Base-by-base conservation (phyloP, 2,113 vertebrate species). In the Syngnathus scovelli region DNA sequence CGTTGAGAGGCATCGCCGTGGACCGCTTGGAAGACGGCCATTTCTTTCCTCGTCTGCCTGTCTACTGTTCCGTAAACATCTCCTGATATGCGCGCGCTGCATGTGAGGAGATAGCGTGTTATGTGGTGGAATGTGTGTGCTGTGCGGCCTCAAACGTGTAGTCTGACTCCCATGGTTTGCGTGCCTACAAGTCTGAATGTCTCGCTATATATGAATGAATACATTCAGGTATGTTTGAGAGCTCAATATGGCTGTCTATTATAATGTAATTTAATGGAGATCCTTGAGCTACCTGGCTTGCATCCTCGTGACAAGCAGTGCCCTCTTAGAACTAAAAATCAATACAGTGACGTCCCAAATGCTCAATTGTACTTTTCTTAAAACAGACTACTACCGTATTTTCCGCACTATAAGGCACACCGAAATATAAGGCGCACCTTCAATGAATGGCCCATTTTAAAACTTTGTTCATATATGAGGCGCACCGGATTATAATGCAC, bases 261-360 rank as follows among this genome's bases (percentile, higher is more conserved):
- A 49, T 19, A 49, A 36, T 51, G 46, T 12, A 78, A 75, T 33
- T 56, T 74, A 74, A 64, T 70, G 73, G 55, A 78, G 65, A 72
- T 55, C 55, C n/a, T 66, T 62, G 74, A 71, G 69, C 36, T 58
- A 77, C 62, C 88, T 90, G 84, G 79, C 72, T 67, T 81, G 77
- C 63, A 54, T 89, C 83, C 73, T 52, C 54, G 64, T 87, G 85
- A 88, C 85, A 87, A 82, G 81, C 64, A 52, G 21, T 72, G 78
- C 74, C 67, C 54, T 27, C 1, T 27, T 27, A 6, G 27, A 15
- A 16, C 5, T 6, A 56, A 16, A 36, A 6, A 56, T 56, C 27
- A 36, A 36, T 58, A 6, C 2, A 15, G 23, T 11, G n/a, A 56
- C 33, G 11, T 54, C 9, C 3, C 19, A 23, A 12, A 27, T 55